Conservation (phyloP, 2,797 vertebrate species). For the Propithecus perrieri region DNA sequence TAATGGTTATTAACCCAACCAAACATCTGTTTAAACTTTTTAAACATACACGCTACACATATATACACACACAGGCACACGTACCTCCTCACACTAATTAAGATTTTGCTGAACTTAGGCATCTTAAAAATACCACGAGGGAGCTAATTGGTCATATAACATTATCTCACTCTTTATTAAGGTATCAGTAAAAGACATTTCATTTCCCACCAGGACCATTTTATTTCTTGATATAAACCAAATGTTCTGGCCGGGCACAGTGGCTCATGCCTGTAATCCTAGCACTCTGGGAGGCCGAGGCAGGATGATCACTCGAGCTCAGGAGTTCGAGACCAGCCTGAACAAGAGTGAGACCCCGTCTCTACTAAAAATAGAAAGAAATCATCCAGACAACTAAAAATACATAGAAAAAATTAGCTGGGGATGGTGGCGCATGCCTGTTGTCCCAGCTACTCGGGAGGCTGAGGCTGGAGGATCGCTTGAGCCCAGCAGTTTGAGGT, state of each 20-base stretch:
- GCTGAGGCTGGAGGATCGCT: too few species aligned
- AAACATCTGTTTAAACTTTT: constrained; percentile 21
- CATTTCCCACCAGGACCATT: constrained; percentile 12
- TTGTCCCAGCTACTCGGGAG: too few species aligned
- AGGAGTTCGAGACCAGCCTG: too few species aligned
- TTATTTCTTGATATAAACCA: constrained; percentile 39
- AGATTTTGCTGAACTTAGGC: constrained; percentile 36
- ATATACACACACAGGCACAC: background rate
- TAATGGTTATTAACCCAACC: background rate
- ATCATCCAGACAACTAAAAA: too few species aligned
- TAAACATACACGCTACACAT: background rate
- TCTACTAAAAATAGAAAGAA: too few species aligned
- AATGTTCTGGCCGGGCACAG: background rate
- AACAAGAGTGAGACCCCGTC: too few species aligned
- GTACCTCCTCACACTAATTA: background rate
- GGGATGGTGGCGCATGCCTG: too few species aligned
- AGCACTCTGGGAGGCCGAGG: too few species aligned
- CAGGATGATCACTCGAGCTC: too few species aligned
- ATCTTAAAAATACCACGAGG: constrained; percentile 39
- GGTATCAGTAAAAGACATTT: background rate
- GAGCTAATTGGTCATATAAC: background rate
- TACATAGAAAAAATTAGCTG: too few species aligned
- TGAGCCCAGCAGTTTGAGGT: too few species aligned
- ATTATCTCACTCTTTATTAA: constrained; percentile 50
- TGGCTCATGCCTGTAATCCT: too few species aligned